Conservation (phyloP, 2,888 invertebrate species). For the Andrena minutula region DNA sequence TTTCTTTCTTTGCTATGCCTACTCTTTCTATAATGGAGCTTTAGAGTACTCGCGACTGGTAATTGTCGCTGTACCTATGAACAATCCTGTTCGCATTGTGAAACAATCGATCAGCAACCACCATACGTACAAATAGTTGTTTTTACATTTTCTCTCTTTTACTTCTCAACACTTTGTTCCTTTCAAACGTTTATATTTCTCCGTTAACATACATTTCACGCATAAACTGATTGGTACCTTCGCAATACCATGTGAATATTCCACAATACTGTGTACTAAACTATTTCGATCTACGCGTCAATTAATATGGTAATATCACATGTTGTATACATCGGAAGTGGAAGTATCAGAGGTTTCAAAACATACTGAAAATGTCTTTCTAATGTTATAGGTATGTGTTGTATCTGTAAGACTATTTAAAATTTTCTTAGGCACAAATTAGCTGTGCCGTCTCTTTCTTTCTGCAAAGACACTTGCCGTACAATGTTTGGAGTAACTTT, state of each 20-base stretch:
- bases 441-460: constrained; percentile 48
- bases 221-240: constrained; percentile 50
- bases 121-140: constrained; percentile 56
- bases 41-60: constrained; percentile 33
- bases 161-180: constrained; percentile 33
- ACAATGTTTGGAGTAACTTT: constrained; percentile 66
- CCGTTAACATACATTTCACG: constrained; percentile 54
- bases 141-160: constrained; percentile 35
- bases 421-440: constrained; percentile 56
- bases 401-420: constrained; percentile 37
- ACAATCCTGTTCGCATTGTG: constrained; percentile 51
- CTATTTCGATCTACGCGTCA: constrained; percentile 42
- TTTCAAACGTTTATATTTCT: constrained; percentile 33
- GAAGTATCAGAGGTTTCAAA: constrained; percentile 56
- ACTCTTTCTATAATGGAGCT: constrained; percentile 37
- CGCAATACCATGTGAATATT: constrained; percentile 36
- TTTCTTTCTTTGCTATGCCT: constrained; percentile 11
- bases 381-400: constrained; percentile 33
- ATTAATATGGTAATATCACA: constrained; percentile 65
- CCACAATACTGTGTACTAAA: constrained; percentile 43
- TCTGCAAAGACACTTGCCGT: constrained; percentile 57
- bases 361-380: constrained; percentile 44
- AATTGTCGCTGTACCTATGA: constrained; percentile 41
- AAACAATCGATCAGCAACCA: constrained; percentile 58
- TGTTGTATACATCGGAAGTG: constrained; percentile 63